Evolutionary conservation across 2,113 vertebrate genomes (phyloP).

Genomic region (Dolichallabes microphthalmus): DNA sequence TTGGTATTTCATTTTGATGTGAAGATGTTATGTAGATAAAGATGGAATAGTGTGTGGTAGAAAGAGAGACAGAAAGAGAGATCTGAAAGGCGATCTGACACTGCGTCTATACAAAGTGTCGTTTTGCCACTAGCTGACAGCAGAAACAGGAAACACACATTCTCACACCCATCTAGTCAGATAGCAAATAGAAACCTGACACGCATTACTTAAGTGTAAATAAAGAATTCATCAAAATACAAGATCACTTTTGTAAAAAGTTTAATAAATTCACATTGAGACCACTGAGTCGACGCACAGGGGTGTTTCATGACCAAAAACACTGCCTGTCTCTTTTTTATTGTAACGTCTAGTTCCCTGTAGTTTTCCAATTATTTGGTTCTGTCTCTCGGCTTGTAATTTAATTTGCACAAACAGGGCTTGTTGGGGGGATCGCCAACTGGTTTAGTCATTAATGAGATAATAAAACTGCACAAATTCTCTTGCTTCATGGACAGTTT

Average conservation of each 20-base stretch:
- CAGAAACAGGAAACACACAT: constrained; percentile 24
- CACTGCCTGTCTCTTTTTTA: constrained; percentile 36
- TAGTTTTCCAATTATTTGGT: constrained; percentile 47
- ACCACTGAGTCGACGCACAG: constrained; percentile 4
- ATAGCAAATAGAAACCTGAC: constrained; percentile 31
- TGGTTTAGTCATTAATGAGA: constrained; percentile 49
- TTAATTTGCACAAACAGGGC: constrained; percentile 64
- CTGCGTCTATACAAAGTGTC: constrained; percentile 10
- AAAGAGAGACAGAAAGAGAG: constrained; percentile 10
- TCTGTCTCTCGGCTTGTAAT: constrained; percentile 64
- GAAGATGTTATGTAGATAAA: constrained; percentile 20
- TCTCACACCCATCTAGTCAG: constrained; percentile 10
- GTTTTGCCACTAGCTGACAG: constrained; percentile 28
- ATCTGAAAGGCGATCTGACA: constrained; percentile 40
- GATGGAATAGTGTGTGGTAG: background rate
- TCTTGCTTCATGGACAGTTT: constrained; percentile 29
- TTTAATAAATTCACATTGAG: background rate
- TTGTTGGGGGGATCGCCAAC: constrained; percentile 57
- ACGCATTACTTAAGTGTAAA: background rate
- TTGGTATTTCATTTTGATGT: constrained; percentile 23
- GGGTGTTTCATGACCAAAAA: constrained; percentile 7
- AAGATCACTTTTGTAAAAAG: background rate
- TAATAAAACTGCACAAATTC: constrained; percentile 47
- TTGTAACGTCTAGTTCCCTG: constrained; percentile 31
- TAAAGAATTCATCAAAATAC: constrained; percentile 4